Evolutionary conservation across 2,888 invertebrate genomes (phyloP), one percentile per base, ranked within the genome.

Genomic region (Archips xylosteana): DNA sequence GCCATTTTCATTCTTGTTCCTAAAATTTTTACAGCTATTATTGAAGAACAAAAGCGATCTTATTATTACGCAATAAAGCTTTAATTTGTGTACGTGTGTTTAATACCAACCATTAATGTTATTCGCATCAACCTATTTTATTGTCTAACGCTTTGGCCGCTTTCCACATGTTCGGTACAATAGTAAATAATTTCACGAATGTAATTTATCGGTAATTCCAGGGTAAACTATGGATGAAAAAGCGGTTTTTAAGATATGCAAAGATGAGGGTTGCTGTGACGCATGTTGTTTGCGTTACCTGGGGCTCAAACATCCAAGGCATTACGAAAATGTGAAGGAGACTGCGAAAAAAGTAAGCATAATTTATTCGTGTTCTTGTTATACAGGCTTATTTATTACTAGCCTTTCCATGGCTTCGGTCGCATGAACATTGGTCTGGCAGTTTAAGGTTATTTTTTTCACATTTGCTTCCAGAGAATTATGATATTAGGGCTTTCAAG

Each of bases 251-350:
- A 87, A 94, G 67, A 89, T 90, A 77, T 91, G 96, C 69, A 92
- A 91, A 74, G 89, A 91, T 6, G 85, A 95, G 60, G 96, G 96
- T 0, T 96, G 96, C 79, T 97, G 97, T 80, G 92, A 95, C 68
- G 90, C 95, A 12, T 97, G 97, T 81, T 95, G 96, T 77, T 87
- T 97, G 71, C 95, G 97, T n/a, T 97, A 96, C 84, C 82, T 96
- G 42, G 96, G 96, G 63, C 90, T 95, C 3, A 95, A 94, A 79
- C 94, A 92, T 73, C 93, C 95, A 0, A 90, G 90, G 57, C 94
- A 95, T 66, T 97, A 95, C 80, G 90, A 92, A 72, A 89, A 96
- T 80, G 83, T 94, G 23, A 85, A 91, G 34, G 85, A 90, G 76
- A 94, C 88, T 70, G 88, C 95, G 15, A 77, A 85, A 78, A 92